These are phyloP conservation scores for Forbesichthys agassizii DNA, from an alignment of 2,113 vertebrate genomes.

Conservation along the genomic window DNA sequence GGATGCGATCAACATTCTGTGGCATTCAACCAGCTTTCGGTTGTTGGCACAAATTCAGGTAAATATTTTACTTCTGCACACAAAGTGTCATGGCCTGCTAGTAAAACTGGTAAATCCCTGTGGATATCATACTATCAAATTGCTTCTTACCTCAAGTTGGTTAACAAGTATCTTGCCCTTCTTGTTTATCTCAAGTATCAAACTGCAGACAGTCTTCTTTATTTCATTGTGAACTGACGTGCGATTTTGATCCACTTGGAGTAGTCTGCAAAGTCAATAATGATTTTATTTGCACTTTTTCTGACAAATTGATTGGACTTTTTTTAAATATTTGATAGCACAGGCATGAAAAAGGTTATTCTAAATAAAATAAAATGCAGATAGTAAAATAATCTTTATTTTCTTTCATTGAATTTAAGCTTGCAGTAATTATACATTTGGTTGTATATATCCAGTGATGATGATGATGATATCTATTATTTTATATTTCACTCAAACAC, in stretches of 20 bases:
- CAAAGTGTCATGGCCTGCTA: not conserved
- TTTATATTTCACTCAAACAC: too few species aligned
- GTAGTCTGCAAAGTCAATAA: slow-evolving; percentile 78
- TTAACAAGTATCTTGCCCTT: slow-evolving; percentile 90
- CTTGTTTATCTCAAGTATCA: slow-evolving; percentile 95
- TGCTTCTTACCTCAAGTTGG: slow-evolving; percentile 86
- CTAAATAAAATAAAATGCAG: too few species aligned
- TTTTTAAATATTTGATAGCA: too few species aligned
- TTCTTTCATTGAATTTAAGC: not conserved
- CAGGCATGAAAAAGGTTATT: too few species aligned
- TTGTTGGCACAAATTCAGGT: not conserved
- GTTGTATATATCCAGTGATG: too few species aligned
- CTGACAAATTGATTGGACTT: not conserved
- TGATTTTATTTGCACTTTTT: not conserved
- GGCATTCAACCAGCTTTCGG: not conserved
- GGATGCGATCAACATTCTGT: slow-evolving; percentile 9
- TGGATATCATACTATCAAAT: not conserved
- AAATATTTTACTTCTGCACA: not conserved
- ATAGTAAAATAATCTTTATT: not conserved
- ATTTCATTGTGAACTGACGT: slow-evolving; percentile 90
- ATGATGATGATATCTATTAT: too few species aligned
- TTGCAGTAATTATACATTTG: not conserved
- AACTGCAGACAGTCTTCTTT: slow-evolving; percentile 90
- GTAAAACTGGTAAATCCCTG: too few species aligned
- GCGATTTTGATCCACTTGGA: slow-evolving; percentile 90